These are phyloP conservation scores for Rhodeus uyekii DNA, from an alignment of 2,797 vertebrate genomes.

Conservation along the genomic window DNA sequence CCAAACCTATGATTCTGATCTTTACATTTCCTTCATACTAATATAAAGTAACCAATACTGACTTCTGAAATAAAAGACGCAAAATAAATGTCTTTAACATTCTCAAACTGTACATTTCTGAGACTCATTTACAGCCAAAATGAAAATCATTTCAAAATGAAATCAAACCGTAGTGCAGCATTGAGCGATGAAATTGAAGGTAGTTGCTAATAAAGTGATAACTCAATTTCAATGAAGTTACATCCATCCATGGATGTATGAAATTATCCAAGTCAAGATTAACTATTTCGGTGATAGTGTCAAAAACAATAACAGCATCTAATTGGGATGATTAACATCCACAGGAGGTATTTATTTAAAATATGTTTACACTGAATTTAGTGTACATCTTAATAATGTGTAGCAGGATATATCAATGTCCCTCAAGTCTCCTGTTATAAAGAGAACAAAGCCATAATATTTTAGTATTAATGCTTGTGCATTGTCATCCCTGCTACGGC, in stretches of 20 bases:
- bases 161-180: conserved; percentile 35
- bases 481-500: background rate
- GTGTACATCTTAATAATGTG: conserved; percentile 8
- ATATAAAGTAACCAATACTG: conserved; percentile 49
- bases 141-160: conserved; percentile 30
- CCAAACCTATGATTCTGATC: conserved; percentile 15
- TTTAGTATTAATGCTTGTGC: background rate
- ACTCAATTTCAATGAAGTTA: background rate
- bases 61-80: conserved; percentile 12
- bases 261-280: background rate
- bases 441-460: background rate
- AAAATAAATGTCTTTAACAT: conserved; percentile 33
- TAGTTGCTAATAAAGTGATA: conserved; percentile 15
- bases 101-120: conserved; percentile 37
- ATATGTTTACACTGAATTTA: background rate
- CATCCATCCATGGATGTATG: background rate
- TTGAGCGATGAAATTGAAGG: conserved; percentile 11
- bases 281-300: background rate
- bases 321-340: background rate
- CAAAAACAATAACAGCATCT: conserved; percentile 11
- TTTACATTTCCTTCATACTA: conserved; percentile 28
- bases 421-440: background rate
- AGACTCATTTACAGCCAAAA: conserved; percentile 37
- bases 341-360: background rate
- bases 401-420: background rate